Evolutionary conservation across 2,888 invertebrate genomes (phyloP).

Genomic region (Harpalus rubripes): DNA sequence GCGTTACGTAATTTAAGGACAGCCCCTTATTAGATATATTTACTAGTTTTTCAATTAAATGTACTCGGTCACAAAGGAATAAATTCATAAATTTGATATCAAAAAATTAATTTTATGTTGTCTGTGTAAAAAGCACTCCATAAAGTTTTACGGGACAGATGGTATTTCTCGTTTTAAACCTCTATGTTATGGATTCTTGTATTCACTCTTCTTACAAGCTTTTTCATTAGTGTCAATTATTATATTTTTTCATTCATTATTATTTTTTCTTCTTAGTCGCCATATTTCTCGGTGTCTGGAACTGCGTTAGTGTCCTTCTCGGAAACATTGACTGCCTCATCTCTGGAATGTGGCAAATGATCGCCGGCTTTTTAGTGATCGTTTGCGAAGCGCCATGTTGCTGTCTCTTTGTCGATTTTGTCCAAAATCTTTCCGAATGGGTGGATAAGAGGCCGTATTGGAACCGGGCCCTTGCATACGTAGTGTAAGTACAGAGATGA

Average conservation of each 20-base stretch:
- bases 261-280: constrained; percentile 83
- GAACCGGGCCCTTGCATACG: constrained; percentile 92
- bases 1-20: too few relatives aligned
- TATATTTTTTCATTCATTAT: background rate
- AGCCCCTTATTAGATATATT: too few relatives aligned
- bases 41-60: too few relatives aligned
- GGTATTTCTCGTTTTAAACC: too few relatives aligned
- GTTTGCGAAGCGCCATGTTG: constrained; percentile 98
- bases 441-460: constrained; percentile 92
- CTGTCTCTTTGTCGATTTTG: constrained; percentile 97
- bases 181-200: too few relatives aligned
- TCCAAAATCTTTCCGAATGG: constrained; percentile 90
- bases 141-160: too few relatives aligned
- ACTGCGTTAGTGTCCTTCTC: constrained; percentile 84
- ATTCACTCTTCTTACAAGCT: too few relatives aligned
- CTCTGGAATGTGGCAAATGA: constrained; percentile 91
- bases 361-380: constrained; percentile 92
- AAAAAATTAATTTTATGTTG: too few relatives aligned
- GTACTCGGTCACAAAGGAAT: too few relatives aligned
- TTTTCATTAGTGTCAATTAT: constrained; percentile 71
- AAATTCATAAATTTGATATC: too few relatives aligned
- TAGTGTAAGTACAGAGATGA: constrained; percentile 83
- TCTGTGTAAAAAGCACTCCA: too few relatives aligned
- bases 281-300: constrained; percentile 89
- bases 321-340: constrained; percentile 84